Conservation (phyloP, 2,888 invertebrate species). For the Patella depressa region DNA sequence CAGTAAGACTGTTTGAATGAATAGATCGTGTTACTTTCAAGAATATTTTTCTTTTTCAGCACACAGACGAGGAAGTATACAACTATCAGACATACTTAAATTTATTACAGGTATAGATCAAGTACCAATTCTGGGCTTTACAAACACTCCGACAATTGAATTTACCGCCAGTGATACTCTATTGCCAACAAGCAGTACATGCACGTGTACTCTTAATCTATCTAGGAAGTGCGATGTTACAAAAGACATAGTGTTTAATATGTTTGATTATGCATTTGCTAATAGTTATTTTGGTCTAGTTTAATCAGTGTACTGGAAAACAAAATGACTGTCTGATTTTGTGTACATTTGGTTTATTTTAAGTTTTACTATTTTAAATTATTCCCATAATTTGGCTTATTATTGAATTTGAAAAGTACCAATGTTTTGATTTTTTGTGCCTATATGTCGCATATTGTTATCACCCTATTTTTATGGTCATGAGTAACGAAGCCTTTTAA, state of each 20-base stretch:
- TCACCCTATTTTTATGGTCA: no score
- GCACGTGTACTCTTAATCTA: background rate
- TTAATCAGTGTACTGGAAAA: background rate
- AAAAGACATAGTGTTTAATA: background rate
- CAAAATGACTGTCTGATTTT: no score
- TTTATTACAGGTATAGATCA: conserved; percentile 8
- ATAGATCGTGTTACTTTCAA: no score
- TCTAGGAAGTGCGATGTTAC: background rate
- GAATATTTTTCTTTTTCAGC: background rate
- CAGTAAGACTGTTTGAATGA: no score
- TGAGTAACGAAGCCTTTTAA: no score
- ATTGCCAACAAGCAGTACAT: background rate
- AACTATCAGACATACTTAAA: background rate
- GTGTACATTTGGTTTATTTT: no score
- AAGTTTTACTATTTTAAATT: no score
- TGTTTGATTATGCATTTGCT: conserved; percentile 1
- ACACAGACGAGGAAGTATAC: background rate
- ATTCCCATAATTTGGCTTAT: no score
- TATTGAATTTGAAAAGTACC: no score
- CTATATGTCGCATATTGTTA: no score
- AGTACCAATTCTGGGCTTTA: background rate
- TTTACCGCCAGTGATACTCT: background rate
- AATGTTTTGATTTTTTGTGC: no score
- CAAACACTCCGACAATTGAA: background rate
- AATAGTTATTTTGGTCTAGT: background rate